Base-by-base conservation (phyloP, 2,888 invertebrate species). In the Pyrochroa serraticornis region DNA sequence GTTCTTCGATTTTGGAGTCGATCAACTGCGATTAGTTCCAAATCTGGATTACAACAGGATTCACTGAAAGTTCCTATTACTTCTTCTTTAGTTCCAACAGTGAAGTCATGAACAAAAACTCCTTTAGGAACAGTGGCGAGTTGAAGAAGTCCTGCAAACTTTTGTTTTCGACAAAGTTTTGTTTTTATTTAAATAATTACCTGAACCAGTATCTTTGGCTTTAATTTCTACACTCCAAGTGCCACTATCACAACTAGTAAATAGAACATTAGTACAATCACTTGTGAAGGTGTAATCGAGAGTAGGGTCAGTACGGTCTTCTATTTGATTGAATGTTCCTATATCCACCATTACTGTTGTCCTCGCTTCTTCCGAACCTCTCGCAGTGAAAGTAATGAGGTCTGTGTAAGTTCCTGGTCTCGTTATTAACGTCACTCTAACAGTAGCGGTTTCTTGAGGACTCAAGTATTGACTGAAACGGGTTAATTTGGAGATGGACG, bases 151-250 rank as follows among this genome's bases (percentile, higher is more conserved):
- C 88, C 85, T 85, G 74, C 31, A 64, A 59, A 34, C 10, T 41
- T 30, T 45, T n/a, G n/a, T 22, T 22, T 22, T 3, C 22, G 5
- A 22, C 22, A 22, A 22, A 22, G 22, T 22, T 22, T 22, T 5
- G 3, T 22, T 2, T 22, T 22, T 22, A 5, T 22, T 22, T 2
- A 22, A 22, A 22, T 48, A 10, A 30, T 64, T 74, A 87, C 87
- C 91, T 69, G 87, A 85, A 42, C 83, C 81, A 58, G 80, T 77
- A 71, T 92, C 92, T 69, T 87, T 84, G 0, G 88, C 86, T 0
- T 83, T 82, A 9, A 91, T 79, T 54, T 88, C 87, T 1, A 89
- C 80, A 5, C 86, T 87, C 92, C 92, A 93, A 36, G 83, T 80
- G 46, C 86, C 83, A 65, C 85, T 84, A 0, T 83, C 81, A 71